Percentiles rank a stretch among this genome's conserved stretches.
These are phyloP conservation scores for Microctenopoma stevenorrisi DNA, from an alignment of 2,797 vertebrate genomes.

Conservation along the genomic window DNA sequence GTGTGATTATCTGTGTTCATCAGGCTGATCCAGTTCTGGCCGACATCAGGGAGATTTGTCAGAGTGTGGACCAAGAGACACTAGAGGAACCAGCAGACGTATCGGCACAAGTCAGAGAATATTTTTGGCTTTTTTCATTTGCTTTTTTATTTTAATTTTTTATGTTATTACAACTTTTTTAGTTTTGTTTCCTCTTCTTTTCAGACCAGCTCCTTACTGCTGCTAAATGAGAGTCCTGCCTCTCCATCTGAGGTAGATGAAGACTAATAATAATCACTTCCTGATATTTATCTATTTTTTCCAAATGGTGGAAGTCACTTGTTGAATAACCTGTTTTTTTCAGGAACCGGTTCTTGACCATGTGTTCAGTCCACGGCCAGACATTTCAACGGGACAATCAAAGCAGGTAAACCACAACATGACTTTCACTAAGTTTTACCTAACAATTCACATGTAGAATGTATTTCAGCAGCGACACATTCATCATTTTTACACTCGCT, in stretches of 20 bases:
- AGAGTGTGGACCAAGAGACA: slow-evolving; percentile 29
- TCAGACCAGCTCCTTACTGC: slow-evolving; percentile 54
- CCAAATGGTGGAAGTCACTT: neutral
- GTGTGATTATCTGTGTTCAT: neutral
- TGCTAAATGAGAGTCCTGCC: slow-evolving; percentile 42
- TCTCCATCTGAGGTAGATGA: slow-evolving; percentile 47
- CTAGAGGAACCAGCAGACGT: slow-evolving; percentile 19
- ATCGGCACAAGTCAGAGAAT: slow-evolving; percentile 45
- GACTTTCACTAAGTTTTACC: neutral
- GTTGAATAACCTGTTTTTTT: slow-evolving; percentile 9
- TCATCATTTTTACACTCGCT: too few relatives aligned
- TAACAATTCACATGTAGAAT: too few relatives aligned
- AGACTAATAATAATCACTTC: neutral
- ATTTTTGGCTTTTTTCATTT: neutral
- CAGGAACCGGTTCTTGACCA: slow-evolving; percentile 38
- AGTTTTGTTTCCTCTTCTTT: slow-evolving; percentile 2
- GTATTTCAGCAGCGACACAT: too few relatives aligned
- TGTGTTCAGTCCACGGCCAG: slow-evolving; percentile 42
- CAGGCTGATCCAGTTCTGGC: slow-evolving; percentile 76
- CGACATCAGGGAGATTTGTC: slow-evolving; percentile 68
- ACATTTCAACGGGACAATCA: slow-evolving; percentile 14
- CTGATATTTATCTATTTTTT: neutral
- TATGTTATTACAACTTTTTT: accelerated
- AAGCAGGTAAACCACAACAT: slow-evolving; percentile 44
- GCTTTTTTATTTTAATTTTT: neutral